A percentile compares a stretch with the other conserved stretches of the same genome.
Evolutionary conservation across 30 jellyfish, hydroid and myxozoan species (phyloP).

Genomic region (Cassiopea andromeda): DNA sequence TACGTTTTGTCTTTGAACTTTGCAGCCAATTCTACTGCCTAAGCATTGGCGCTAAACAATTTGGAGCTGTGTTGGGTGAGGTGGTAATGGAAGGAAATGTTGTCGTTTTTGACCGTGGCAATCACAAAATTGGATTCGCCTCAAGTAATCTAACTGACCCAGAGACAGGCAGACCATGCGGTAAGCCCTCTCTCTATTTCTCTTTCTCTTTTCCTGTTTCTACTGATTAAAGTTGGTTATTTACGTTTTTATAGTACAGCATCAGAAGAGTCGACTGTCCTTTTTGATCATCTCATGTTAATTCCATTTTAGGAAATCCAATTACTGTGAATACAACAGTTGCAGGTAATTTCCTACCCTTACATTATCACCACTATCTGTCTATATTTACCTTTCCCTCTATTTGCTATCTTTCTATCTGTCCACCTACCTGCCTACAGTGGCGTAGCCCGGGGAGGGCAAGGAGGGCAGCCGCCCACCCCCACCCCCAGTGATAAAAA

Average conservation of each 20-base stretch:
- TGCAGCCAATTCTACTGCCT: conserved; percentile 91
- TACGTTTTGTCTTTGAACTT: not conserved
- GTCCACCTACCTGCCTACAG: no score
- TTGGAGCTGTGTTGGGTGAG: conserved; percentile 99
- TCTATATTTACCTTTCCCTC: not conserved
- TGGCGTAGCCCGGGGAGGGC: no score
- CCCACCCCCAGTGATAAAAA: no score
- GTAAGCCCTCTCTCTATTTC: conserved; percentile 51
- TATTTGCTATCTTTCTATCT: not conserved
- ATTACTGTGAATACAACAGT: conserved; percentile 80
- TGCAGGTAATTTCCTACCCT: conserved; percentile 61
- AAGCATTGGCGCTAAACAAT: conserved; percentile 98
- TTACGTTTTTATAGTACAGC: no score
- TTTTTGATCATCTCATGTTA: not conserved
- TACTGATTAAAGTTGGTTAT: no score
- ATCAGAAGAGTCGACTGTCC: no score
- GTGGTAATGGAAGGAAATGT: conserved; percentile 98
- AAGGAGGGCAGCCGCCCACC: no score
- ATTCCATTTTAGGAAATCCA: conserved; percentile 70
- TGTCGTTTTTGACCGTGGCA: conserved; percentile 94
- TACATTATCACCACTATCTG: no score
- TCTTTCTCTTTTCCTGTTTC: no score
- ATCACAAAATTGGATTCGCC: conserved; percentile 96
- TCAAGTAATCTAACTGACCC: conserved; percentile 96
- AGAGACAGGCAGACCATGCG: conserved; percentile 96